Evolutionary conservation across 2,888 invertebrate species (phyloP), one percentile per base, ranked within the genome.

Genomic region (Adelphocoris suturalis): DNA sequence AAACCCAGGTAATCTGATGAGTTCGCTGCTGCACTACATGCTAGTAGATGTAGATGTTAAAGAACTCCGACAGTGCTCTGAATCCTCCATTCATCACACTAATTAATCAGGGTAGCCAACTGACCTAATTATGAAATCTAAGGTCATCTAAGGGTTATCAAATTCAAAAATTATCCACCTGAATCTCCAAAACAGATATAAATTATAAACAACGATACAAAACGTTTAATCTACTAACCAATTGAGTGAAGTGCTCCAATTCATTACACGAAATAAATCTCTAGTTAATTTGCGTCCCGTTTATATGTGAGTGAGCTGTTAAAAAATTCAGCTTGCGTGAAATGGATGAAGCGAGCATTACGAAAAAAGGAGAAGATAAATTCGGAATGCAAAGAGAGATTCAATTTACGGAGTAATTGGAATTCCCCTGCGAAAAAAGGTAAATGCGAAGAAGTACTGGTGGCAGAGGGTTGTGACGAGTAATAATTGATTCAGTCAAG

Each of bases 281-380:
- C 57, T 57, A 57, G 14, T n/a, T 57, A n/a, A 57, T 57, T 57
- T 57, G n/a, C n/a, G 57, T n/a, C 57, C n/a, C 16, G 57, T 57
- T 57, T 16, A 57, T n/a, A 57, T 57, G 57, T 57, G 11, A 1
- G 14, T n/a, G 57, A 57, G 57, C 57, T 57, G 14, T 57, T 57
- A 12, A 57, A 37, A 57, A 57, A 57, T 57, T 12, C 57, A 57
- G 57, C 16, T 57, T n/a, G 57, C 57, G 57, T 57, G 57, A 57
- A 57, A n/a, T 57, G 16, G 57, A 52, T 52, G 52, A 11, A 52
- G 57, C 37, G 37, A 57, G 57, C n/a, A 57, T 57, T 0, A 7
- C 57, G 19, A 23, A 23, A 68, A 68, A 68, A 23, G 68, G 23
- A 23, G 23, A 68, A 68, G 68, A 68, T 68, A 3, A 68, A 68